phyloP scores from a whole-genome alignment of 1,140 invertebrate species.

The Lordiphosa stackelbergi region DNA sequence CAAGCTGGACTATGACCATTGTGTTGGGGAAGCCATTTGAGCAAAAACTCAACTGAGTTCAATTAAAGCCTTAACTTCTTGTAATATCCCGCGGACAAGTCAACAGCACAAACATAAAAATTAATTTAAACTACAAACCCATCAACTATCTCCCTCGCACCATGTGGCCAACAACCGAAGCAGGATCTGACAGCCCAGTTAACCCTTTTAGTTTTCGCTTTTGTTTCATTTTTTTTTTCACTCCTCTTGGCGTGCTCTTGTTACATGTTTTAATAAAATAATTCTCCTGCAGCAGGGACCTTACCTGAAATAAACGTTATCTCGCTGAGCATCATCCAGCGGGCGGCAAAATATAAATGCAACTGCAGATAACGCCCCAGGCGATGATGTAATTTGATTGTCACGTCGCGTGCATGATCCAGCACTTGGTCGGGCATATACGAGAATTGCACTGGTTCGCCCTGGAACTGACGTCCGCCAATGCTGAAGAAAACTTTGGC shows the following conservation, averaged over 20 bases:
- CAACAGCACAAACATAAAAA: slow-evolving; percentile 22
- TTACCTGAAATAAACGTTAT: slow-evolving; percentile 88
- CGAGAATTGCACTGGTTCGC: slow-evolving; percentile 79
- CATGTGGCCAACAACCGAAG: slow-evolving; percentile 25
- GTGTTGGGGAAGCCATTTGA: neutral
- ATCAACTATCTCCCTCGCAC: slow-evolving; percentile 20
- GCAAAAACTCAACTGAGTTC: neutral
- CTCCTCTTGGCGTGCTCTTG: slow-evolving; percentile 27
- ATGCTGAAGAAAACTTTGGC: slow-evolving; percentile 86
- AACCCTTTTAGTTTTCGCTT: slow-evolving; percentile 19
- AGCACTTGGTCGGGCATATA: slow-evolving; percentile 89
- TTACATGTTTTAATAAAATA: slow-evolving; percentile 55
- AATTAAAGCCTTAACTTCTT: neutral
- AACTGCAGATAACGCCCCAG: slow-evolving; percentile 87
- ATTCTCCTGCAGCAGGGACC: slow-evolving; percentile 46
- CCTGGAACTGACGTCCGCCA: slow-evolving; percentile 84
- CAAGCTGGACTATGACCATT: too few relatives aligned
- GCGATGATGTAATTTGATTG: slow-evolving; percentile 87
- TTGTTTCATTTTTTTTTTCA: neutral
- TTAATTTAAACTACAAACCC: slow-evolving; percentile 41
- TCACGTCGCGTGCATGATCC: slow-evolving; percentile 89
- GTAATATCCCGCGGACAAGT: slow-evolving; percentile 16
- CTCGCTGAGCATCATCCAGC: slow-evolving; percentile 94
- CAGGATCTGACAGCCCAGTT: slow-evolving; percentile 22
- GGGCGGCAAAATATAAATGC: slow-evolving; percentile 89